Percentiles rank a stretch among this genome's conserved stretches.
phyloP scores from a whole-genome alignment of 2,888 invertebrate species.

The Patella pellucida region DNA sequence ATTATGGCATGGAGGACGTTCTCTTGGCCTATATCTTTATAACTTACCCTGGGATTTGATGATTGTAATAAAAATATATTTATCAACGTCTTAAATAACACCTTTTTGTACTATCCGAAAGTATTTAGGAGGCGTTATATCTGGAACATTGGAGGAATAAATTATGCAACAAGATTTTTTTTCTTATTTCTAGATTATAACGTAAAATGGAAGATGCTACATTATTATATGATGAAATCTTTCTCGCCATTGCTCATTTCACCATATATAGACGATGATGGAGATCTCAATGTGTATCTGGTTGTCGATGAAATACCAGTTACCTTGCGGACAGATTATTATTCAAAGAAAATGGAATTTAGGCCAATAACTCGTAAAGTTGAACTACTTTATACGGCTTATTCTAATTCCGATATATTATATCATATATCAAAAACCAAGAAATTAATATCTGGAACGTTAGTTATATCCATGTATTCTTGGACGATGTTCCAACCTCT shows the following conservation, averaged over 20 bases:
- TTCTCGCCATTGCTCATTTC: slow-evolving; percentile 76
- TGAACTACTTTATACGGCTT: too few species aligned
- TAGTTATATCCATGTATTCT: slow-evolving; percentile 45
- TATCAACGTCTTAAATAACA: too few species aligned
- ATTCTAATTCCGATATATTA: too few species aligned
- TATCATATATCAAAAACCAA: neutral
- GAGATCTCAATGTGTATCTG: slow-evolving; percentile 45
- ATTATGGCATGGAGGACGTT: too few species aligned
- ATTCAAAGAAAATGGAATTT: slow-evolving; percentile 6
- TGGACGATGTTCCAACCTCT: slow-evolving; percentile 46
- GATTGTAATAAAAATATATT: too few species aligned
- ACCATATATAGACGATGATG: slow-evolving; percentile 54
- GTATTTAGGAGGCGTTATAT: too few species aligned
- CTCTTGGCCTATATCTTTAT: too few species aligned
- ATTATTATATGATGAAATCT: slow-evolving; percentile 88
- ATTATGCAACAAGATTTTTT: neutral
- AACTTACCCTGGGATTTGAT: too few species aligned
- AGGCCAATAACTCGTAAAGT: neutral
- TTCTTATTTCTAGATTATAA: slow-evolving; percentile 76
- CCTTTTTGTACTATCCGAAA: too few species aligned
- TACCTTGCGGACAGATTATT: slow-evolving; percentile 36
- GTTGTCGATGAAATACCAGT: slow-evolving; percentile 47
- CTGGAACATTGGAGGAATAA: too few species aligned
- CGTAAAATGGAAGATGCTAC: slow-evolving; percentile 88
- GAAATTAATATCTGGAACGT: slow-evolving; percentile 27